A percentile compares a stretch with the other conserved stretches of the same genome.
phyloP scores from a whole-genome alignment of 2,113 vertebrate species.

The Odontesthes bonariensis region DNA sequence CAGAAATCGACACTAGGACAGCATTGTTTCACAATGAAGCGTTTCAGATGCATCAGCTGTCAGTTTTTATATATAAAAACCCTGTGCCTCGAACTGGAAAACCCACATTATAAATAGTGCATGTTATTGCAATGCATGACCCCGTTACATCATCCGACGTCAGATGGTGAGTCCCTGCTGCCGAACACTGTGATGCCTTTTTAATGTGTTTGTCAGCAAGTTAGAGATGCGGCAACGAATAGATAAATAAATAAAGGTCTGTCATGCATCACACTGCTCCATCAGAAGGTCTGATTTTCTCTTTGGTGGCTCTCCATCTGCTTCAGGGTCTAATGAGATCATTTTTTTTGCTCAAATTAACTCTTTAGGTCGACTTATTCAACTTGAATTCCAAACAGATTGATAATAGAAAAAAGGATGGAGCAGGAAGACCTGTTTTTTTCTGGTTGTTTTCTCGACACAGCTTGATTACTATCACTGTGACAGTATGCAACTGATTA shows the following conservation, averaged over 20 bases:
- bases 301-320: conserved; percentile 2
- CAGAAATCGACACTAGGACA: conserved; percentile 20
- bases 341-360: conserved; percentile 23
- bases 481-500: not conserved
- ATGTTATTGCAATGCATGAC: not conserved
- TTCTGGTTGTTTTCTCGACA: not conserved
- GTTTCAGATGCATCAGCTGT: conserved; percentile 14
- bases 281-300: conserved; percentile 16
- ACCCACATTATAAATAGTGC: conserved; percentile 31
- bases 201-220: conserved; percentile 40
- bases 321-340: conserved; percentile 8
- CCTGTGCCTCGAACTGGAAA: conserved; percentile 1
- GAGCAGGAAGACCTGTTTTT: conserved; percentile 27
- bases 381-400: conserved; percentile 26
- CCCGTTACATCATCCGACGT: conserved; percentile 34
- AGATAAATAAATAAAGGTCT: conserved; percentile 2
- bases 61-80: not conserved
- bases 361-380: conserved; percentile 10
- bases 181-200: conserved; percentile 16
- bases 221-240: conserved; percentile 17
- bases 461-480: not conserved
- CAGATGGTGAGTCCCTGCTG: conserved; percentile 26
- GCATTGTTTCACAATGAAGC: conserved; percentile 48
- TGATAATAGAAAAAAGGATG: conserved; percentile 13
- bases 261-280: not conserved